Percentiles rank a stretch among this genome's conserved stretches.
Evolutionary conservation across 2,888 invertebrate genomes (phyloP).

Genomic region (Standfussiana lucernea): DNA sequence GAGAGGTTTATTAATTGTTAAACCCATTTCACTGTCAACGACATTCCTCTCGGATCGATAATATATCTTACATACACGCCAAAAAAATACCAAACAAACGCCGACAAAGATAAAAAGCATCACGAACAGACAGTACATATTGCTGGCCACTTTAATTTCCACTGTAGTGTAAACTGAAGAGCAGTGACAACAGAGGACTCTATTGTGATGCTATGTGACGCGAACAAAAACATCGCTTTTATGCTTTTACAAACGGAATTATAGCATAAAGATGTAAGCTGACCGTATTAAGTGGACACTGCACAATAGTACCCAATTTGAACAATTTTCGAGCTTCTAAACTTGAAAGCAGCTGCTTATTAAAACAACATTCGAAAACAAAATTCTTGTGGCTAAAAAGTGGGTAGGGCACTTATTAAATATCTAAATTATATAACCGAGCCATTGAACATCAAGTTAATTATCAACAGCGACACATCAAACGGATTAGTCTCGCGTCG

Average conservation of each 20-base stretch:
- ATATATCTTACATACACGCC: constrained; percentile 80
- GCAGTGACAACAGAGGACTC: constrained; percentile 84
- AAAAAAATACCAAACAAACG: constrained; percentile 77
- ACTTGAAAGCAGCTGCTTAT: constrained; percentile 23
- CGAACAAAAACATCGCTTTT: constrained; percentile 85
- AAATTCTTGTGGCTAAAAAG: constrained; percentile 60
- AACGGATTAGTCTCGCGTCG: constrained; percentile 83
- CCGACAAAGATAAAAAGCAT: constrained; percentile 87
- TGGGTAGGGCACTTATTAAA: constrained; percentile 62
- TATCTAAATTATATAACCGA: constrained; percentile 71
- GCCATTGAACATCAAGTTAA: constrained; percentile 77
- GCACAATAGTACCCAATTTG: constrained; percentile 39
- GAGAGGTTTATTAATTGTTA: constrained; percentile 89
- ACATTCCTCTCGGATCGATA: constrained; percentile 86
- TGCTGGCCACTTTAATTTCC: constrained; percentile 89
- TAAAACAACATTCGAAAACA: constrained; percentile 39
- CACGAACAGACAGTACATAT: constrained; percentile 84
- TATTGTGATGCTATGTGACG: constrained; percentile 81
- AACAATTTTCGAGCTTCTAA: constrained; percentile 11
- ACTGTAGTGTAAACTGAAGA: constrained; percentile 89
- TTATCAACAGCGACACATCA: constrained; percentile 81
- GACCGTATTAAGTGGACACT: constrained; percentile 83
- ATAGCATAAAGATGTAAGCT: constrained; percentile 75
- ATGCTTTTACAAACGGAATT: constrained; percentile 78
- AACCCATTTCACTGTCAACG: constrained; percentile 90